Conservation (phyloP, 2,888 invertebrate genomes). For the Catocala nupta region DNA sequence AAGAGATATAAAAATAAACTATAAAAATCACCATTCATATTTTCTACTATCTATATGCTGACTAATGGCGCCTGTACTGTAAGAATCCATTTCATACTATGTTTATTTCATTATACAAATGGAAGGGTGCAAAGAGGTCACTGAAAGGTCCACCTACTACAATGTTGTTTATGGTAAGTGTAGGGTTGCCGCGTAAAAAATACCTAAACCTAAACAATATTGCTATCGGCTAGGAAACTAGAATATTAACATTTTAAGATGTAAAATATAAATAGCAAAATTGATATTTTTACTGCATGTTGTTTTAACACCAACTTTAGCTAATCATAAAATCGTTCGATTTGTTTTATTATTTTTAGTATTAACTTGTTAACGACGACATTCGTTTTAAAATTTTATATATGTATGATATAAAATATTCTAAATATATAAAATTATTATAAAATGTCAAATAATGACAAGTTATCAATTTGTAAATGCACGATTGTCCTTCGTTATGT, state of each 20-base stretch:
- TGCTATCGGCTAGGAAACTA: too few species aligned
- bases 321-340: slow-evolving; percentile 2
- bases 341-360: not conserved
- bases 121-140: slow-evolving; percentile 54
- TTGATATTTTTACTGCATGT: not conserved
- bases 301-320: slow-evolving; percentile 5
- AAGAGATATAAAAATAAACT: too few species aligned
- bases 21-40: not conserved
- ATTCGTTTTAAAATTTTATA: too few species aligned
- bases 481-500: too few species aligned
- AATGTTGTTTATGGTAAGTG: slow-evolving; percentile 35
- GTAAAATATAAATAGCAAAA: too few species aligned
- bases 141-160: slow-evolving; percentile 35
- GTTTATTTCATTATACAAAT: slow-evolving; percentile 60
- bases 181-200: slow-evolving; percentile 31
- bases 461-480: too few species aligned
- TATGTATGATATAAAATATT: too few species aligned
- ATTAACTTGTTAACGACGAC: too few species aligned
- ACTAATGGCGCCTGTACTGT: slow-evolving; percentile 1
- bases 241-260: too few species aligned
- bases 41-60: not conserved
- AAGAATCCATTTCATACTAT: slow-evolving; percentile 39
- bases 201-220: not conserved
- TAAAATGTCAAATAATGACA: too few species aligned
- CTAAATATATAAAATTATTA: too few species aligned